A percentile compares a stretch with the other conserved stretches of the same genome.
Conservation (phyloP, 2,888 invertebrate species). For the Chydorus sphaericus region DNA sequence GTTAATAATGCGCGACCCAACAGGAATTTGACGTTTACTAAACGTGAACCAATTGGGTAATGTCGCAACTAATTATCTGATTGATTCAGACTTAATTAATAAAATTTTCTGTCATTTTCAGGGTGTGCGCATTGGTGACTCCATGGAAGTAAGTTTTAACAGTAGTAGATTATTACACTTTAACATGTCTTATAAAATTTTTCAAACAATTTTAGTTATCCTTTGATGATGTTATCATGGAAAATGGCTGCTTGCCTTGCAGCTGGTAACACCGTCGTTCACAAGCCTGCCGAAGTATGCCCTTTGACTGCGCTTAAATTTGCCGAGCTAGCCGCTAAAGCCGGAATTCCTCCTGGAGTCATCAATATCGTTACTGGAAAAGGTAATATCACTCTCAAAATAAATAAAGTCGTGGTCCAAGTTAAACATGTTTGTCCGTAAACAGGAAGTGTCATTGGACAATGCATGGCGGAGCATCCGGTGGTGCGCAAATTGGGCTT, state of each 20-base stretch:
- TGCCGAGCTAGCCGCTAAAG: constrained; percentile 71
- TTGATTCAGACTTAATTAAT: neutral
- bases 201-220: constrained; percentile 42
- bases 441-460: constrained; percentile 57
- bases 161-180: neutral
- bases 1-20: constrained; percentile 85
- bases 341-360: constrained; percentile 91
- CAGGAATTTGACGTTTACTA: constrained; percentile 72
- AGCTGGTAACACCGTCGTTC: constrained; percentile 89
- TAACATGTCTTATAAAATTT: neutral
- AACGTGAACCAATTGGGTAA: constrained; percentile 75
- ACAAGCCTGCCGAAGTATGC: constrained; percentile 81
- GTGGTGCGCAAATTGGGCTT: constrained; percentile 83
- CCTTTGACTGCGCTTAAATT: constrained; percentile 90
- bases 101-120: constrained; percentile 23
- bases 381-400: constrained; percentile 30
- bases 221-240: constrained; percentile 97
- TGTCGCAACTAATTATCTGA: neutral
- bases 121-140: constrained; percentile 81
- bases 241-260: constrained; percentile 96
- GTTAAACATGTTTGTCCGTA: neutral
- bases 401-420: neutral
- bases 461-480: constrained; percentile 73
- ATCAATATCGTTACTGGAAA: constrained; percentile 83
- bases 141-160: constrained; percentile 59